A percentile compares a stretch with the other conserved stretches of the same genome.
phyloP scores from a whole-genome alignment of 2,888 invertebrate genomes.

The Aleiodes leptofemur region DNA sequence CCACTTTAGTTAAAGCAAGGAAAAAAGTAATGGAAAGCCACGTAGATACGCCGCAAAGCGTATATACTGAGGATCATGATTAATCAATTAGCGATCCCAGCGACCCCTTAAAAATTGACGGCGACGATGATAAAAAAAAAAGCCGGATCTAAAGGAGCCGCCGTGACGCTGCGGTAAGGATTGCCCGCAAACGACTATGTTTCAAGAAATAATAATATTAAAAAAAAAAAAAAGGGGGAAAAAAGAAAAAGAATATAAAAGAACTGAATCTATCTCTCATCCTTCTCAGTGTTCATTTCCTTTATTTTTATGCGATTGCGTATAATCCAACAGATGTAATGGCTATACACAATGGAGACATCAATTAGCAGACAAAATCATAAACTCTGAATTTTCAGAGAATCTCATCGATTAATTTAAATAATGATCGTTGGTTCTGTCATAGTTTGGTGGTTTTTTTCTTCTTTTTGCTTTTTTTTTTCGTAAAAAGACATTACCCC shows the following conservation, averaged over 20 bases:
- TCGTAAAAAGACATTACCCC: not conserved
- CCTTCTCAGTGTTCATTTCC: conserved; percentile 6
- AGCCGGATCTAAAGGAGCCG: conserved; percentile 66
- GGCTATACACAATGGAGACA: conserved; percentile 32
- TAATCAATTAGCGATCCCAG: conserved; percentile 73
- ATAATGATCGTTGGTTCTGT: conserved; percentile 27
- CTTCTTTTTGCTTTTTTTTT: not conserved
- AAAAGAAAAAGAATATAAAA: conserved; percentile 17
- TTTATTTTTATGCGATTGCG: conserved; percentile 21
- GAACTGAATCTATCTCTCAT: conserved; percentile 25
- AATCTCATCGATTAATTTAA: conserved; percentile 37
- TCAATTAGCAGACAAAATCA: conserved; percentile 27
- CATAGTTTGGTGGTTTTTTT: conserved; percentile 6
- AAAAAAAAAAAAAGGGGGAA: not conserved
- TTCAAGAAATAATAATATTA: conserved; percentile 36
- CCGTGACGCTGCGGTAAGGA: conserved; percentile 66
- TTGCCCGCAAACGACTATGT: conserved; percentile 41
- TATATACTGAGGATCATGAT: conserved; percentile 67
- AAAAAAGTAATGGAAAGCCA: conserved; percentile 33
- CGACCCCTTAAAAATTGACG: conserved; percentile 66
- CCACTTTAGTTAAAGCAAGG: conserved; percentile 6
- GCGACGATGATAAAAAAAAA: conserved; percentile 61
- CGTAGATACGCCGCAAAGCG: conserved; percentile 27
- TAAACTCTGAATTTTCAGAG: conserved; percentile 5
- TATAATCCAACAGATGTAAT: conserved; percentile 26